phyloP scores from a whole-genome alignment of 2,888 invertebrate genomes.

The Harmothoe impar region DNA sequence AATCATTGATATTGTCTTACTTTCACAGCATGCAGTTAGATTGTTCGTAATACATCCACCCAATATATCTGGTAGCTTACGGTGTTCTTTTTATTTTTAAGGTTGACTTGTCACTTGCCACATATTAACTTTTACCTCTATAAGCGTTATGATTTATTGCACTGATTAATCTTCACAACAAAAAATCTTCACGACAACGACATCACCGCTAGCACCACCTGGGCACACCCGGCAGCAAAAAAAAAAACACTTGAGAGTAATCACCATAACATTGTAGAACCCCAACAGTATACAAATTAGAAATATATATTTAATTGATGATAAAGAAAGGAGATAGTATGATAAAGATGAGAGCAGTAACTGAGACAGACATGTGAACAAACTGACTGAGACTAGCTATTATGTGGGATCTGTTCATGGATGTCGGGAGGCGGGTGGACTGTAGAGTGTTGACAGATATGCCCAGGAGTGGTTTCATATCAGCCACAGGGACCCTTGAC shows the following conservation, averaged over 20 bases:
- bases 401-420: neutral
- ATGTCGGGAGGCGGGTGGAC: neutral
- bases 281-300: neutral
- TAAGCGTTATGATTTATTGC: neutral
- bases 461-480: neutral
- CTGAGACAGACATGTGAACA: neutral
- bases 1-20: slow-evolving; percentile 29
- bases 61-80: neutral
- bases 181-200: neutral
- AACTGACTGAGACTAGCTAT: neutral
- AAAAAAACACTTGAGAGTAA: neutral
- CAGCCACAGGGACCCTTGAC: neutral
- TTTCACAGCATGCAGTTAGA: slow-evolving; percentile 29
- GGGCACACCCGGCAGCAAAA: neutral
- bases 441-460: slow-evolving; percentile 6
- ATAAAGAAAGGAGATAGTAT: too few relatives aligned
- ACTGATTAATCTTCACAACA: neutral
- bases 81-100: neutral
- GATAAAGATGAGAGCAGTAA: too few relatives aligned
- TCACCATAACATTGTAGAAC: neutral
- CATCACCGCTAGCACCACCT: neutral
- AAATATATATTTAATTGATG: too few relatives aligned
- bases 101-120: neutral
- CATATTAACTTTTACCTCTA: neutral
- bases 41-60: neutral